Percentiles rank a stretch among this genome's conserved stretches.
Evolutionary conservation across 2,113 vertebrate species (phyloP).

Genomic region (Hoplias malabaricus): DNA sequence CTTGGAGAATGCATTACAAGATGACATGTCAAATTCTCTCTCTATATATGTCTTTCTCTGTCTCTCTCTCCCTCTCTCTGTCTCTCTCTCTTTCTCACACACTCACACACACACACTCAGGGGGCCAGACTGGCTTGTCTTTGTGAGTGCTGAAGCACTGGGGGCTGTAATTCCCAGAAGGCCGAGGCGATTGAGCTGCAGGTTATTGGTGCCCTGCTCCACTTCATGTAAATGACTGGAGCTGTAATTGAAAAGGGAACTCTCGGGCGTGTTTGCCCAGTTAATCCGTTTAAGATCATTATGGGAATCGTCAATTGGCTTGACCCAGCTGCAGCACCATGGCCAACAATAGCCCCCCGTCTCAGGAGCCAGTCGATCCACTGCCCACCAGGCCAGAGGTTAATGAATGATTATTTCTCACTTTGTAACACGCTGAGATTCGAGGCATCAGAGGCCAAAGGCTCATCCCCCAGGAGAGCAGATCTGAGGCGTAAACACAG

Average conservation of each 20-base stretch:
- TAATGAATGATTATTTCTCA: conserved; percentile 84
- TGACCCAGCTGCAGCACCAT: conserved; percentile 70
- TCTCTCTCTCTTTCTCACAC: conserved; percentile 40
- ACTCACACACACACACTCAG: conserved; percentile 33
- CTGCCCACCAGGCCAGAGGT: conserved; percentile 65
- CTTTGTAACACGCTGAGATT: conserved; percentile 74
- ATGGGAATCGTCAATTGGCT: conserved; percentile 70
- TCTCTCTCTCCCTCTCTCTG: conserved; percentile 39
- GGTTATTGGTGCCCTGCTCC: conserved; percentile 50
- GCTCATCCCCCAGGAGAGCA: conserved; percentile 32
- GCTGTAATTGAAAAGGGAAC: conserved; percentile 79
- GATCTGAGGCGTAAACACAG: conserved; percentile 3
- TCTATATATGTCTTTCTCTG: conserved; percentile 32
- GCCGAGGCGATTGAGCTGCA: conserved; percentile 23
- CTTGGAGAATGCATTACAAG: conserved; percentile 69
- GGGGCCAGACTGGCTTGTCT: conserved; percentile 29
- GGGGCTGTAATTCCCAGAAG: conserved; percentile 47
- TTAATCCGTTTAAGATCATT: conserved; percentile 81
- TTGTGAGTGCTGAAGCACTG: conserved; percentile 32
- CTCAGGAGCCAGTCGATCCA: conserved; percentile 60
- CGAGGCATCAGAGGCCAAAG: conserved; percentile 59
- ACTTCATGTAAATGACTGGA: conserved; percentile 59
- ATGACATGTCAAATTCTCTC: conserved; percentile 60
- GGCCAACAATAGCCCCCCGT: conserved; percentile 52
- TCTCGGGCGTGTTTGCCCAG: conserved; percentile 66